phyloP scores from a whole-genome alignment of 2,888 invertebrate genomes.

The Drosophila rubida region DNA sequence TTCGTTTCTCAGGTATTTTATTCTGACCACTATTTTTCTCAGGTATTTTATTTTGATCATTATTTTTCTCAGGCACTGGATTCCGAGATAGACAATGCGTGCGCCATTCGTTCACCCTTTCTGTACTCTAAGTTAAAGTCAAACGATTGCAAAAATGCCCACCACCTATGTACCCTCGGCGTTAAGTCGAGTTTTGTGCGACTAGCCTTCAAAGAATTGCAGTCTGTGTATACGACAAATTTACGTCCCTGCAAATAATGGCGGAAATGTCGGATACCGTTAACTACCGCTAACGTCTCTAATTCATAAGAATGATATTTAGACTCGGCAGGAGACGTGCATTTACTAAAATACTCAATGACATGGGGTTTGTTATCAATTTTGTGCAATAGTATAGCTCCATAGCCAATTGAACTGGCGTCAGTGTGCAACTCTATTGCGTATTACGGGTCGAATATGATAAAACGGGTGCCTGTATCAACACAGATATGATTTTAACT shows the following conservation, averaged over 20 bases:
- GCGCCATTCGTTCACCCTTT: background rate
- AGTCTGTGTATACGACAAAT: slow-evolving; percentile 7
- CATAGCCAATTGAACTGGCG: too few relatives aligned
- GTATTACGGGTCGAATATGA: too few relatives aligned
- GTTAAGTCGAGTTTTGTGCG: background rate
- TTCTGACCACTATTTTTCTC: too few relatives aligned
- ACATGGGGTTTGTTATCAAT: too few relatives aligned
- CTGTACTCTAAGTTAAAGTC: background rate
- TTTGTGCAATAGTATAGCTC: too few relatives aligned
- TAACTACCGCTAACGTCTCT: slow-evolving; percentile 48
- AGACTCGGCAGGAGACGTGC: background rate
- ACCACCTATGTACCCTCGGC: slow-evolving; percentile 1
- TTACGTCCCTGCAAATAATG: slow-evolving; percentile 31
- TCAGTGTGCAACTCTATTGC: too few relatives aligned
- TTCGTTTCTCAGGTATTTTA: too few relatives aligned
- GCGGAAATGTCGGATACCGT: slow-evolving; percentile 8
- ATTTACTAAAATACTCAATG: slow-evolving; percentile 17
- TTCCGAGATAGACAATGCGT: slow-evolving; percentile 2
- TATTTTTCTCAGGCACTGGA: background rate
- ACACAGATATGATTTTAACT: too few relatives aligned
- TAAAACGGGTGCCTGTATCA: too few relatives aligned
- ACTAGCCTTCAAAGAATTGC: slow-evolving; percentile 27
- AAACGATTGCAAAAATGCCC: slow-evolving; percentile 13
- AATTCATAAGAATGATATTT: slow-evolving; percentile 31
- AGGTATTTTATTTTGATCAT: too few relatives aligned